Conservation (phyloP, 2,797 vertebrate species). For the Rhinella marina region DNA sequence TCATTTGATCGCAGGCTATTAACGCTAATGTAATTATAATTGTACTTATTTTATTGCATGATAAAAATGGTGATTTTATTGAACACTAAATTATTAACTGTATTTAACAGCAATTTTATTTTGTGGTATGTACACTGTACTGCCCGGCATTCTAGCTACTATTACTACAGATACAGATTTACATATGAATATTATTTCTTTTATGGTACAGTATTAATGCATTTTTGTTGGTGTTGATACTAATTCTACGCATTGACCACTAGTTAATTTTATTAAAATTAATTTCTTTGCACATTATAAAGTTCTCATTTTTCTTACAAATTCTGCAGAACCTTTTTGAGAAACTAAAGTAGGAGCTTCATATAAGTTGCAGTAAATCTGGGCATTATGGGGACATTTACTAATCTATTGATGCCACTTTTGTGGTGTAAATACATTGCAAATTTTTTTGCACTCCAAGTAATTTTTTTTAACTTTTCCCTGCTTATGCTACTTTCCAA, state of each 20-base stretch:
- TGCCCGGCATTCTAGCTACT: not conserved
- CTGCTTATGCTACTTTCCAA: no score
- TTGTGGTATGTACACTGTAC: not conserved
- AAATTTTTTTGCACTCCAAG: no score
- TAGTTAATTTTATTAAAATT: not conserved
- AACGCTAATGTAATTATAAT: conserved; percentile 8
- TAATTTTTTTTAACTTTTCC: no score
- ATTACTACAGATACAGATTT: not conserved
- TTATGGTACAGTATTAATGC: not conserved
- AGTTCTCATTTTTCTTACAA: not conserved
- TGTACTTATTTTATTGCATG: not conserved
- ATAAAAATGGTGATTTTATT: not conserved
- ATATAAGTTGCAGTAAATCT: no score
- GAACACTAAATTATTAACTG: conserved; percentile 1
- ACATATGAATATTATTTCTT: not conserved
- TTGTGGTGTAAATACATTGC: no score
- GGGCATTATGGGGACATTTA: no score
- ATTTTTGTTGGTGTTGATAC: not conserved
- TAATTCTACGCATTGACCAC: not conserved
- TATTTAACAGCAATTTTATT: not conserved
- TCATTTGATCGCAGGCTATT: not conserved
- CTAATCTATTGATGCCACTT: no score
- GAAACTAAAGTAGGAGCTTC: no score
- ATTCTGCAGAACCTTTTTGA: no score
- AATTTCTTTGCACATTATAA: not conserved